Evolutionary conservation across 2,797 vertebrate genomes (phyloP), one percentile per base, ranked within the genome.

Genomic region (Malurus leucopterus): DNA sequence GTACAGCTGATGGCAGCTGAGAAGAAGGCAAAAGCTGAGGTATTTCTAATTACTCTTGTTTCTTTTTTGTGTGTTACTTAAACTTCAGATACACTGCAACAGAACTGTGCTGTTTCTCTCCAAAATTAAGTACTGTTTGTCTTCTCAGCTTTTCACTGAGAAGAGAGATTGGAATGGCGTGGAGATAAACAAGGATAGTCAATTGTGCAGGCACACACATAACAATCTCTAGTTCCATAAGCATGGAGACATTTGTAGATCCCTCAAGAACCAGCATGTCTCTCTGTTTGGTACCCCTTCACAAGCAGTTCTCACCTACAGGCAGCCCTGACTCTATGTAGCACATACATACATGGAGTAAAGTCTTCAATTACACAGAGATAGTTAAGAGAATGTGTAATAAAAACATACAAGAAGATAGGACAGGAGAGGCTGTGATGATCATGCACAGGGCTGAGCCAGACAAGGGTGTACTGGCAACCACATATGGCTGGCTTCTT

Each of bases 1-100:
- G 99, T 99, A 20, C 99, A 99, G 92, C 97, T 99, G 15, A 99
- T 99, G 99, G 99, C 99, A 69, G 99, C 99, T 26, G 99, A 99
- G 96, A 99, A 99, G 96, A 99, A 99, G 93, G 96, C 98, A 46
- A 99, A 99, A 95, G 98, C 98, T 70, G 99, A 99, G 98, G 99
- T 99, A 97, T 92, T 18, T 15, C 8, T 83, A 3, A 27, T 64
- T 77, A 86, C 4, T 12, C 5, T 26, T 34, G 86, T 44, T 44
- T 34, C 8, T 38, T n/a, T 22, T 51, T 11, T 21, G 4, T 2
- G 0, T 64, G 8, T 57, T 84, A 32, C 13, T 65, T 86, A 40
- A 82, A 59, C 5, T 38, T 59, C 3, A 2, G 49, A 11, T 77
- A 29, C 19, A 51, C 12, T 44, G 9, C 18, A 36, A 13, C 18